Percentiles rank a stretch among this genome's conserved stretches.
Evolutionary conservation across 2,113 vertebrate genomes (phyloP).

Genomic region (Odocoileus hemionus): DNA sequence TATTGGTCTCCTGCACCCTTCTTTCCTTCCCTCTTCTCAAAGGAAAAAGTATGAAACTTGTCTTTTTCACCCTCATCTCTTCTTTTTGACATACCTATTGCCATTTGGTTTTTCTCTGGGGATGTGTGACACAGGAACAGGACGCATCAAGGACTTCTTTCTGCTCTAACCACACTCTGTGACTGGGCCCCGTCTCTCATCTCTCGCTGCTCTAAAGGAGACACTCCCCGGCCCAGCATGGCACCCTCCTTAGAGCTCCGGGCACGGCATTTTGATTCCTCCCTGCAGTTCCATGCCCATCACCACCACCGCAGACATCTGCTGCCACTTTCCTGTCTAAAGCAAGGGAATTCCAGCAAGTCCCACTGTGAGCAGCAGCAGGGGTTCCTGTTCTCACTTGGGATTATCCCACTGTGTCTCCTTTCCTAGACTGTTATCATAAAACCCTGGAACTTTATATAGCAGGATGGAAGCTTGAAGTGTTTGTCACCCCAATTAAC

Average conservation of each 20-base stretch:
- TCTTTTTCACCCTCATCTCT: not conserved
- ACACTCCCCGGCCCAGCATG: not conserved
- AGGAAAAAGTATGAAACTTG: not conserved
- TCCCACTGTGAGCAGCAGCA: not conserved
- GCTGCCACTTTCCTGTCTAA: not conserved
- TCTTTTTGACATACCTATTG: not conserved
- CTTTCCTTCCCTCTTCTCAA: not conserved
- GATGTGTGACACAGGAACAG: not conserved
- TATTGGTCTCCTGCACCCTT: not conserved
- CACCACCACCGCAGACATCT: not conserved
- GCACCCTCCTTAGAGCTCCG: not conserved
- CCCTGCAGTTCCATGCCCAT: not conserved
- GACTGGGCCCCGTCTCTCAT: not conserved
- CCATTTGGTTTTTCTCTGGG: not conserved
- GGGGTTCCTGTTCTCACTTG: not conserved
- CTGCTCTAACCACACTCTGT: not conserved
- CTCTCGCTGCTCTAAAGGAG: not conserved
- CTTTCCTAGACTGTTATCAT: not conserved
- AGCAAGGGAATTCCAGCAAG: not conserved
- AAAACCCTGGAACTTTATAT: not conserved
- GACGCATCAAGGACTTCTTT: not conserved
- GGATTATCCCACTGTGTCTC: not conserved
- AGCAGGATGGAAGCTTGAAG: not conserved
- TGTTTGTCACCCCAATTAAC: not conserved
- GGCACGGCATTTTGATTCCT: not conserved